These are phyloP conservation scores for Cryptocephalus primarius DNA, from an alignment of 2,888 invertebrate genomes.

Conservation along the genomic window DNA sequence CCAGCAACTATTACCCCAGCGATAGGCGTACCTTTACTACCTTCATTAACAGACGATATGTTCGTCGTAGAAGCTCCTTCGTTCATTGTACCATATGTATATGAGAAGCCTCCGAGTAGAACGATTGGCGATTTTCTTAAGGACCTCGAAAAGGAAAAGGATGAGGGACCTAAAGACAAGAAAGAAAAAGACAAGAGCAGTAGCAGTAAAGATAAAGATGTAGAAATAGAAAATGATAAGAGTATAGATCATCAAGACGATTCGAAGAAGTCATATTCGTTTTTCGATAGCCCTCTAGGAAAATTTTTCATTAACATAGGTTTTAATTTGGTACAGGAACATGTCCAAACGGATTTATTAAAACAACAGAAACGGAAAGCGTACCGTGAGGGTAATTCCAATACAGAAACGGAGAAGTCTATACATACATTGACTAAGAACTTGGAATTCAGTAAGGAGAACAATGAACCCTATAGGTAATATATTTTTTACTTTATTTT, in stretches of 20 bases:
- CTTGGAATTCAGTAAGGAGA: constrained; percentile 75
- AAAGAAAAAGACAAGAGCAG: constrained; percentile 34
- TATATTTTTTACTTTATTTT: neutral
- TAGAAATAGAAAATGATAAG: constrained; percentile 29
- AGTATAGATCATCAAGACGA: constrained; percentile 33
- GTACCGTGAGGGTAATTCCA: constrained; percentile 55
- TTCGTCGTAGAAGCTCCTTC: constrained; percentile 88
- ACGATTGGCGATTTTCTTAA: constrained; percentile 64
- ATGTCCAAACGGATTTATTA: constrained; percentile 84
- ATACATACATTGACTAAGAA: constrained; percentile 75
- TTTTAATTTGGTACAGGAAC: constrained; percentile 81
- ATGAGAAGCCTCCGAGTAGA: constrained; percentile 77
- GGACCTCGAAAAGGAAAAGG: constrained; percentile 38
- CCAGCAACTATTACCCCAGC: constrained; percentile 25
- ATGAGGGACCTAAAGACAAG: constrained; percentile 28
- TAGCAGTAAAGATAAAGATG: constrained; percentile 39
- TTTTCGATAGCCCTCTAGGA: constrained; percentile 78
- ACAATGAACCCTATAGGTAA: constrained; percentile 52
- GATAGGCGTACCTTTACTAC: constrained; percentile 51
- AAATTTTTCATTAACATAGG: constrained; percentile 89
- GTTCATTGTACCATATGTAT: constrained; percentile 87
- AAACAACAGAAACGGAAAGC: constrained; percentile 78
- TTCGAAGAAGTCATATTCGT: constrained; percentile 42
- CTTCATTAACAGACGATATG: constrained; percentile 83
- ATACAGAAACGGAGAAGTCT: constrained; percentile 61